Base-by-base conservation (phyloP, 2,113 vertebrate species). In the Apodemus speciosus region DNA sequence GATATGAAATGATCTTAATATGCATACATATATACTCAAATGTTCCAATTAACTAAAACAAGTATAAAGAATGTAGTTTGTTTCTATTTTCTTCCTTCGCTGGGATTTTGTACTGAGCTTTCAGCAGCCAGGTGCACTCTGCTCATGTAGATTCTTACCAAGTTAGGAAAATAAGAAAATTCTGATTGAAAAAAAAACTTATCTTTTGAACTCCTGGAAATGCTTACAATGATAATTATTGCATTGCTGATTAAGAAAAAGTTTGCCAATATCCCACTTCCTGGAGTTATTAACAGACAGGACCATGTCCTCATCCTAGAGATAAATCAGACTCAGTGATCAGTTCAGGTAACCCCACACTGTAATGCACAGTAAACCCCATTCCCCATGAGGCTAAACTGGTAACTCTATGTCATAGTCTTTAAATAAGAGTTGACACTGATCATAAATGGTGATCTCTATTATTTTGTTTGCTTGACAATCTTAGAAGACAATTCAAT, bases 1-100 rank as follows among this genome's bases (percentile, higher is more conserved):
- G 30, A 92, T 77, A 32, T 77, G n/a, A 92, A 69, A 51, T 86
- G 46, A 58, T 90, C 68, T 92, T 91, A 88, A 71, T 91, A 77
- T 64, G 21, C 51, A 75, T 77, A 58, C 7, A 75, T 15, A 79
- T 1, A 49, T 32, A 25, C 85, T 93, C 77, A 69, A 95, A 86
- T 53, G 83, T 95, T 49, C 40, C n/a, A n/a, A 60, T 58, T 84
- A 68, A 75, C 25, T 71, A 91, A 89, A 51, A 21, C 62, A 77
- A 89, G 9, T 32, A 60, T 53, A 75, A 69, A 18, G 3, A 69
- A 18, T 81, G 43, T 49, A 91, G 53, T 66, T 93, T 90, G 53
- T 84, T 93, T 81, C 15, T 25, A 18, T n/a, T 90, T 85, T 51
- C 91, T 23, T 16, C 21, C 62, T 73, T 86, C 10, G 35, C 38